Evolutionary conservation across 2,888 invertebrate species (phyloP), one percentile per base, ranked within the genome.

Genomic region (Listrodromus nycthemerus): DNA sequence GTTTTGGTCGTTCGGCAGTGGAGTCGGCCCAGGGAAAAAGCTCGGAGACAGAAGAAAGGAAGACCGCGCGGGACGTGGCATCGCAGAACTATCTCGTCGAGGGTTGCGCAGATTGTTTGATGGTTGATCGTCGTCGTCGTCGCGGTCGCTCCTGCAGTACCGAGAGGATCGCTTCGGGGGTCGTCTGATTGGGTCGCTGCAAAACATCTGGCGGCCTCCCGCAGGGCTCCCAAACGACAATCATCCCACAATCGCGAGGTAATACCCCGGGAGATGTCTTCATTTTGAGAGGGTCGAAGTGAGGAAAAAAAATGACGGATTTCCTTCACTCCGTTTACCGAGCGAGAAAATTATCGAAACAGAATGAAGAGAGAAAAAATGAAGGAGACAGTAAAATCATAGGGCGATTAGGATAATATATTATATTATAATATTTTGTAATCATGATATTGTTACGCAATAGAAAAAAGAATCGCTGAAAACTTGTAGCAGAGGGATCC

Each of bases 171-270:
- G 91, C 92, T 92, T 90, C 91, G 89, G 91, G 93, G 92, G 91
- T 92, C 91, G 92, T 89, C 90, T 92, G 93, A 93, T 93, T 93
- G 92, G 92, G 93, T 92, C 90, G 93, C 93, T 91, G 91, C 92
- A 92, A 92, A 93, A 93, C 93, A 93, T 93, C 93, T 93, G 93
- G 91, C 91, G 91, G 89, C 86, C 91, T 93, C 93, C 93, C 93
- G 93, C 92, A 92, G 93, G 93, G 93, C 91, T 92, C 88, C 89
- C 90, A 88, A 90, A 91, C 85, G 91, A 92, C 93, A 93, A 92
- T 93, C 92, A 92, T 90, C 90, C 91, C 86, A 89, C 91, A 90
- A 93, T 93, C 92, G 92, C 90, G 90, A 90, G 92, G 91, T 93
- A 93, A 93, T 93, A 91, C 91, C 88, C 90, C 91, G 88, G 89